Conservation (phyloP, 2,888 invertebrate genomes). For the Mythimna vitellina region DNA sequence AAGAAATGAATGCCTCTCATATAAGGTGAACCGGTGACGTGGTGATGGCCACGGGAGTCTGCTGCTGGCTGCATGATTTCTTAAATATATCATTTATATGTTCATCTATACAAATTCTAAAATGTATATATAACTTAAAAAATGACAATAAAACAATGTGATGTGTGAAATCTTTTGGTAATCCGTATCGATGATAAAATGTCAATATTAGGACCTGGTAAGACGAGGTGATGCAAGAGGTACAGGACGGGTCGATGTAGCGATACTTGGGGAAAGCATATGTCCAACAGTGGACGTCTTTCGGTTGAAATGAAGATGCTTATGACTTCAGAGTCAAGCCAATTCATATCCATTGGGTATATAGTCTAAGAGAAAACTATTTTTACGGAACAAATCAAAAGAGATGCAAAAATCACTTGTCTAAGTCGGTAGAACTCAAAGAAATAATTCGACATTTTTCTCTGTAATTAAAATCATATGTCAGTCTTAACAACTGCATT, state of each 20-base stretch:
- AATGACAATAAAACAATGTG: too few species aligned
- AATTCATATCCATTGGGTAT: too few species aligned
- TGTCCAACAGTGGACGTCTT: background rate
- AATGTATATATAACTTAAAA: too few species aligned
- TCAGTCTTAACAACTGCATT: conserved; percentile 32
- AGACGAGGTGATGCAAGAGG: too few species aligned
- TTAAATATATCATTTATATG: too few species aligned
- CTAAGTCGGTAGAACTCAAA: conserved; percentile 12
- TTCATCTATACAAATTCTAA: too few species aligned
- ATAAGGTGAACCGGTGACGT: background rate
- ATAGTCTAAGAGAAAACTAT: background rate
- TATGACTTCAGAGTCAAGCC: background rate
- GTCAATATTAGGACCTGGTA: too few species aligned
- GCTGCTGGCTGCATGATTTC: too few species aligned
- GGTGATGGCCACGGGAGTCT: background rate
- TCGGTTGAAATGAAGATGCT: background rate
- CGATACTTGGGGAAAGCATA: too few species aligned
- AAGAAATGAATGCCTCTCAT: background rate
- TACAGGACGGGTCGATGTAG: too few species aligned
- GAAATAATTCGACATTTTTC: conserved; percentile 5
- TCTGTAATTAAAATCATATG: conserved; percentile 31
- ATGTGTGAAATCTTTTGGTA: too few species aligned
- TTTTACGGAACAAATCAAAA: background rate
- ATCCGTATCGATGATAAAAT: too few species aligned
- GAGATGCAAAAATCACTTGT: background rate